Percentiles rank a stretch among this genome's conserved stretches.
These are phyloP conservation scores for Platysteira castanea DNA, from an alignment of 2,113 vertebrate genomes.

Conservation along the genomic window DNA sequence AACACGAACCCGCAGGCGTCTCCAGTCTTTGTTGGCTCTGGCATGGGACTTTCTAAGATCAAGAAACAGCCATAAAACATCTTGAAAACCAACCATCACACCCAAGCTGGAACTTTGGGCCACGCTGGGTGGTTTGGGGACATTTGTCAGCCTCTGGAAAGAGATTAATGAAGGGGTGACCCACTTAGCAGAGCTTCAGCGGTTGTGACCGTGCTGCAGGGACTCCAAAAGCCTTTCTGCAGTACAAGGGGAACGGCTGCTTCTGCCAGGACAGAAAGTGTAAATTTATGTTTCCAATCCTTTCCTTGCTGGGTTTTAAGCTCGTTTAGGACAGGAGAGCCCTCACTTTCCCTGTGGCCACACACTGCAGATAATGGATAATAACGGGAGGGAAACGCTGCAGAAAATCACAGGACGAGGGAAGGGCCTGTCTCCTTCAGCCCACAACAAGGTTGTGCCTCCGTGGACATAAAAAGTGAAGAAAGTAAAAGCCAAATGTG, in stretches of 20 bases:
- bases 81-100: no score
- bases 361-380: not conserved
- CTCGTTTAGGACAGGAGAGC: not conserved
- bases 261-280: not conserved
- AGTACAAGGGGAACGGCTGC: not conserved
- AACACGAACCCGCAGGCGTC: no score
- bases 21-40: no score
- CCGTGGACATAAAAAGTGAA: not conserved
- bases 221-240: not conserved
- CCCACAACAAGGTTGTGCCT: accelerated
- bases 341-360: not conserved
- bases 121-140: not conserved
- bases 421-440: not conserved
- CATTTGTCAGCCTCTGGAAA: not conserved
- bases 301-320: not conserved
- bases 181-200: not conserved
- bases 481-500: not conserved
- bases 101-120: not conserved
- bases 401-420: not conserved
- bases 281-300: not conserved
- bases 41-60: no score
- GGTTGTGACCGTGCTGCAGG: not conserved
- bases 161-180: not conserved
- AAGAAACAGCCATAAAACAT: no score
- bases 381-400: accelerated